These are phyloP conservation scores for Calameuta idolon DNA, from an alignment of 2,888 invertebrate genomes.

Conservation along the genomic window DNA sequence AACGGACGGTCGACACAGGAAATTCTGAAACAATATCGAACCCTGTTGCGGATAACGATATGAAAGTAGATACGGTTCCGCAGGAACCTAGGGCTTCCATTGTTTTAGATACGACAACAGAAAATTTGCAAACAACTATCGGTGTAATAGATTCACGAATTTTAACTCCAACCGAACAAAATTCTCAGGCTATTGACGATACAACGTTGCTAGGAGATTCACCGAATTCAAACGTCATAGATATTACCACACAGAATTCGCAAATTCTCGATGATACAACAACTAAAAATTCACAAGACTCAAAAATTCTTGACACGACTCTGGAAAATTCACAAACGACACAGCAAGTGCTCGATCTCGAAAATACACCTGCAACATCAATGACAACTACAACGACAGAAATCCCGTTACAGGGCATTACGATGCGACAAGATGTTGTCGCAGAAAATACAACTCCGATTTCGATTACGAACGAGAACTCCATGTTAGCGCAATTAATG, in stretches of 20 bases:
- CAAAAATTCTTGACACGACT: neutral
- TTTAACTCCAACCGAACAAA: neutral
- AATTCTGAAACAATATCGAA: neutral
- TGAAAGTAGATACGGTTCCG: neutral
- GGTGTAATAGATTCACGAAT: neutral
- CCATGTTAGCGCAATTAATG: slow-evolving; percentile 48
- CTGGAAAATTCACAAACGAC: neutral
- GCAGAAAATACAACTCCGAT: neutral
- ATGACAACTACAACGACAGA: neutral
- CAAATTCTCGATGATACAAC: slow-evolving; percentile 5
- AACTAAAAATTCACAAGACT: neutral
- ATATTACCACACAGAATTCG: slow-evolving; percentile 24
- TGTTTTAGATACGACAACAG: neutral
- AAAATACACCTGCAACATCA: neutral
- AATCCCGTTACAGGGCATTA: slow-evolving; percentile 13
- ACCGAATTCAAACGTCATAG: neutral
- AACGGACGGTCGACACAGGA: neutral
- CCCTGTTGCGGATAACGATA: neutral
- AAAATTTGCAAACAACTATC: neutral
- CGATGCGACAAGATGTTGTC: slow-evolving; percentile 9
- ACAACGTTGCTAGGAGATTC: neutral
- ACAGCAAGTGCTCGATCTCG: neutral
- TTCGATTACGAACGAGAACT: slow-evolving; percentile 23
- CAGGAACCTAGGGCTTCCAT: neutral
- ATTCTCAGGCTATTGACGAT: neutral